A percentile compares a stretch with the other conserved stretches of the same genome.
These are phyloP conservation scores for Babyrousa celebensis DNA, from an alignment of 2,797 vertebrate species.

Conservation along the genomic window DNA sequence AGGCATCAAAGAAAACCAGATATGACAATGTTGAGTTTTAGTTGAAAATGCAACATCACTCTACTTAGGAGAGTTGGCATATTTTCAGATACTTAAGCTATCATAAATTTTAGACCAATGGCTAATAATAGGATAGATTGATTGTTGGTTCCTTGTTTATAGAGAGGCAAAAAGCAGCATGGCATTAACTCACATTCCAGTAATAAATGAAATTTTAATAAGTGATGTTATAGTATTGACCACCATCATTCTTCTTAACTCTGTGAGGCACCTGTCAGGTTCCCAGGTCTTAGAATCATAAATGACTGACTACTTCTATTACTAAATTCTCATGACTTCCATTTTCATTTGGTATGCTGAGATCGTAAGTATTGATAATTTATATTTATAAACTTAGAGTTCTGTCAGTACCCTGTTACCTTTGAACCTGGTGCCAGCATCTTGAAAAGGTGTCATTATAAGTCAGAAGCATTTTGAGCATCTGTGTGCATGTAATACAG, in stretches of 20 bases:
- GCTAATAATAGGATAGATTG: constrained; percentile 24
- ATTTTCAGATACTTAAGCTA: constrained; percentile 58
- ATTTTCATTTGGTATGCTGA: constrained; percentile 14
- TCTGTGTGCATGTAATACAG: neutral
- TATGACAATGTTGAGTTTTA: constrained; percentile 52
- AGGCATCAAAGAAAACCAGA: constrained; percentile 47
- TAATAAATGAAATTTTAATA: constrained; percentile 21
- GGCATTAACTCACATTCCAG: constrained; percentile 46
- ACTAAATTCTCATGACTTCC: neutral
- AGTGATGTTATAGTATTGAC: neutral
- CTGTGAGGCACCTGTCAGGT: neutral
- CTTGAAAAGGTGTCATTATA: neutral
- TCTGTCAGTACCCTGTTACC: neutral
- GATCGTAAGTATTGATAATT: constrained; percentile 10
- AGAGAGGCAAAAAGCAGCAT: constrained; percentile 53
- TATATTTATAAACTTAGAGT: constrained; percentile 26
- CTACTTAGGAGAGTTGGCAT: neutral
- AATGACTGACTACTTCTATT: constrained; percentile 10
- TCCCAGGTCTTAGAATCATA: neutral
- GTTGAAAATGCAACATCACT: constrained; percentile 34
- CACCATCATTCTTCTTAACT: constrained; percentile 34
- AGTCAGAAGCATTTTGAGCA: neutral
- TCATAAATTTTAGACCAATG: constrained; percentile 35
- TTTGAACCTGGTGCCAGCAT: neutral
- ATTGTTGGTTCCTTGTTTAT: constrained; percentile 33